Evolutionary conservation across 2,888 invertebrate species (phyloP).

Genomic region (Seladonia tumulorum): DNA sequence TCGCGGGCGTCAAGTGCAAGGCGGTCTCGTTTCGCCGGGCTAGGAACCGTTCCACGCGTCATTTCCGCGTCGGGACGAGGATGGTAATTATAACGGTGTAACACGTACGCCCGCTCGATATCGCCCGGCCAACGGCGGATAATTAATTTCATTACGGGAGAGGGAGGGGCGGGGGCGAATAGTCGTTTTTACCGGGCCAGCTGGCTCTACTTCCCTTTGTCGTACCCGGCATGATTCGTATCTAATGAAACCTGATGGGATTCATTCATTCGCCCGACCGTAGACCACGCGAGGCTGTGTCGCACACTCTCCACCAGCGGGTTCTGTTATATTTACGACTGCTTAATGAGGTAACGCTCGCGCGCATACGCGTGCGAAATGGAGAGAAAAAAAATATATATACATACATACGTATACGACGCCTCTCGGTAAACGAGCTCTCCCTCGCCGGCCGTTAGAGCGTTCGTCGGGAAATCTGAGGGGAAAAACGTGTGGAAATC

Average conservation of each 20-base stretch:
- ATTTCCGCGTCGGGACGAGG: conserved; percentile 30
- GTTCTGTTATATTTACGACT: conserved; percentile 22
- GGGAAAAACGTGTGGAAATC: conserved; percentile 11
- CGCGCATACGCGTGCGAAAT: neutral
- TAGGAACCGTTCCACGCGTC: conserved; percentile 40
- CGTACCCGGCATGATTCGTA: conserved; percentile 41
- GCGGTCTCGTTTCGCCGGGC: conserved; percentile 22
- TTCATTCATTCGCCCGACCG: conserved; percentile 15
- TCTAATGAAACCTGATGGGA: conserved; percentile 48
- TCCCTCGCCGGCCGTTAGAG: neutral
- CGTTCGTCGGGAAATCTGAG: neutral
- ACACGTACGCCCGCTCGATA: conserved; percentile 20
- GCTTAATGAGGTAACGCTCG: conserved; percentile 26
- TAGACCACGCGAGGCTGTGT: neutral
- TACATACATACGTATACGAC: neutral
- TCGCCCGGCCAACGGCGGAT: conserved; percentile 35
- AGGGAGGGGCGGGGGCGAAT: neutral
- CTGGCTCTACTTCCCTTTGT: conserved; percentile 2
- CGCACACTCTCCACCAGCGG: neutral
- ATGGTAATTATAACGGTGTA: conserved; percentile 63
- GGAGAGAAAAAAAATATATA: too few relatives aligned
- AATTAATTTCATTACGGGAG: conserved; percentile 59
- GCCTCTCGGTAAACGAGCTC: conserved; percentile 19
- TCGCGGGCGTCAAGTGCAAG: conserved; percentile 44
- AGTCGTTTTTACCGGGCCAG: conserved; percentile 39